A percentile compares a stretch with the other conserved stretches of the same genome.
These are phyloP conservation scores for Psittacula echo DNA, from an alignment of 2,797 vertebrate genomes.

Conservation along the genomic window DNA sequence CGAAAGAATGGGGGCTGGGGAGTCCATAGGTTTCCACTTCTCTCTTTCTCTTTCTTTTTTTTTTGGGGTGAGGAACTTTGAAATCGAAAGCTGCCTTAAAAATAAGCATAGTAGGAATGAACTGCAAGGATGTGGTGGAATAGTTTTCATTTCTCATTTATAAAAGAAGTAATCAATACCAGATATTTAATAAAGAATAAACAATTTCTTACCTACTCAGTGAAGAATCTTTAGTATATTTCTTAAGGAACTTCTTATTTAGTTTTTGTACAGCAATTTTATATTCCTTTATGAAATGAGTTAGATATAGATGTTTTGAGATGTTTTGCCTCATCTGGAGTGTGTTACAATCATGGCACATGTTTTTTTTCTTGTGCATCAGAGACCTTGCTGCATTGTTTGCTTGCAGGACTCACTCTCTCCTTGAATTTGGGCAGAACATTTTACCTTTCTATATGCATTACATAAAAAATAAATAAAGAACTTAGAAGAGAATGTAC, in stretches of 20 bases:
- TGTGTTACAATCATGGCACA: not conserved
- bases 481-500: not conserved
- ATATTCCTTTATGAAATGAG: not conserved
- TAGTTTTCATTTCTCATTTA: not conserved
- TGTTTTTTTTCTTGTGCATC: not conserved
- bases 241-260: not conserved
- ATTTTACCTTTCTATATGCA: not conserved
- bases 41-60: too few relatives aligned
- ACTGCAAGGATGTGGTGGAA: not conserved
- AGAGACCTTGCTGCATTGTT: not conserved
- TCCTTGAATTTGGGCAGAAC: not conserved
- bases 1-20: not conserved
- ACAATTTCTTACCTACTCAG: not conserved
- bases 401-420: not conserved
- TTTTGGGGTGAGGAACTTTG: not conserved
- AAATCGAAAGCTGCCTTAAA: not conserved
- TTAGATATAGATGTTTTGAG: not conserved
- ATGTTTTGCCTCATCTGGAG: not conserved
- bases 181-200: not conserved
- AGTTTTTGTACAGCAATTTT: not conserved
- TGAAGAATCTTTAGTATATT: not conserved
- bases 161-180: not conserved
- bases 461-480: not conserved
- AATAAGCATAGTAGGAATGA: not conserved
- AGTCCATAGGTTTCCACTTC: not conserved